Percentiles rank a stretch among this genome's conserved stretches.
Conservation (phyloP, 2,888 invertebrate genomes). For the Marronus borbonicus region DNA sequence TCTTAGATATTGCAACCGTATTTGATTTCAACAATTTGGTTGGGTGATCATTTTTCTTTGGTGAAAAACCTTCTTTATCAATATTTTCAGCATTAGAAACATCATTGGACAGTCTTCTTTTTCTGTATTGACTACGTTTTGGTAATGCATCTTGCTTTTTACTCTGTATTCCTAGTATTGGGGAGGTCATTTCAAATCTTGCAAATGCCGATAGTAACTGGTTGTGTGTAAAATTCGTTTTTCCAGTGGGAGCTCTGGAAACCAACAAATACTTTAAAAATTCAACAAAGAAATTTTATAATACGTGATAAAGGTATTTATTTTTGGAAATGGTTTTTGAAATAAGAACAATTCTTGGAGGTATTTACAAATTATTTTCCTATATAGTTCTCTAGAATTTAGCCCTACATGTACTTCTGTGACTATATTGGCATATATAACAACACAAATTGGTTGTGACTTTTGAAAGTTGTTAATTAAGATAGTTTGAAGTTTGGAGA, state of each 20-base stretch:
- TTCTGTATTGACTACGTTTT: conserved; percentile 35
- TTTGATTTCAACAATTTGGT: conserved; percentile 1
- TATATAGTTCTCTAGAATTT: too few species aligned
- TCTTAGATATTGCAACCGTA: conserved; percentile 26
- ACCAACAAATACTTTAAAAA: not conserved
- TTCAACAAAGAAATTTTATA: not conserved
- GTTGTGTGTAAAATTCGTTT: conserved; percentile 60
- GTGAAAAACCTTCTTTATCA: conserved; percentile 8
- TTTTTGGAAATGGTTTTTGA: too few species aligned
- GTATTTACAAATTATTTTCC: too few species aligned
- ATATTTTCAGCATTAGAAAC: conserved; percentile 26
- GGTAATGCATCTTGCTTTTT: conserved; percentile 13
- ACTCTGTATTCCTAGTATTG: conserved; percentile 48
- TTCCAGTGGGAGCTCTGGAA: conserved; percentile 64
- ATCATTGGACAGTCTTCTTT: conserved; percentile 31
- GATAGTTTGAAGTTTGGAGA: too few species aligned
- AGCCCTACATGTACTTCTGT: too few species aligned
- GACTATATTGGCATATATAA: too few species aligned
- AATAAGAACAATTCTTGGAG: too few species aligned
- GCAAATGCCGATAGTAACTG: conserved; percentile 63
- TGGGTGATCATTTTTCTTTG: conserved; percentile 5
- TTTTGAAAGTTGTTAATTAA: too few species aligned
- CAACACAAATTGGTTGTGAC: too few species aligned
- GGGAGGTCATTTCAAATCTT: conserved; percentile 52
- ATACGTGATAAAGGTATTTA: not conserved